These are phyloP conservation scores for Galago senegalensis DNA, from an alignment of 2,797 vertebrate species.

Conservation along the genomic window DNA sequence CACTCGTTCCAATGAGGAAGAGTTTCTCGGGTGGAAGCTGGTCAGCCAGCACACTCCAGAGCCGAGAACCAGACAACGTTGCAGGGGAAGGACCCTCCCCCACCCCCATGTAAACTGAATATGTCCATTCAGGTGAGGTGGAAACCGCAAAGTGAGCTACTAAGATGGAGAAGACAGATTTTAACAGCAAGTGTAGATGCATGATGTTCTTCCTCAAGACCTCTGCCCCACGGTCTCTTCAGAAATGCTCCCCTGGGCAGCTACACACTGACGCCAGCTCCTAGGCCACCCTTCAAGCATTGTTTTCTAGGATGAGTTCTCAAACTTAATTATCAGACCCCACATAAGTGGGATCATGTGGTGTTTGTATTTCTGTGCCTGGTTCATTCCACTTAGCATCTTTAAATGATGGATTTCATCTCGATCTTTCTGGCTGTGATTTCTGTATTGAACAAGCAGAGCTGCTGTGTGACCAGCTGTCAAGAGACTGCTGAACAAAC, in stretches of 20 bases:
- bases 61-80: background rate
- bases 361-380: background rate
- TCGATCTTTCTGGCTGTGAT: background rate
- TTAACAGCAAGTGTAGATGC: background rate
- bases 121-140: background rate
- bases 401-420: background rate
- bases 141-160: background rate
- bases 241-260: too few species aligned
- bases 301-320: too few species aligned
- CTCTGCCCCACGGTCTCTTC: too few species aligned
- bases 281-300: too few species aligned
- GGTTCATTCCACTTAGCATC: background rate
- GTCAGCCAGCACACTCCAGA: background rate
- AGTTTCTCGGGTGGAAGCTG: background rate
- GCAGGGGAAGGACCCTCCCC: background rate
- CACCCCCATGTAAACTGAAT: background rate
- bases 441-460: background rate
- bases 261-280: too few species aligned
- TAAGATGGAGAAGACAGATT: background rate
- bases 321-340: too few species aligned
- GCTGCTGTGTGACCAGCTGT: background rate
- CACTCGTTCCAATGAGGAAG: too few species aligned
- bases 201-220: background rate
- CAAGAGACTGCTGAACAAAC: background rate
- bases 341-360: background rate